Evolutionary conservation across 2,797 vertebrate genomes (phyloP), one percentile per base, ranked within the genome.

Genomic region (Sebastes goodei): DNA sequence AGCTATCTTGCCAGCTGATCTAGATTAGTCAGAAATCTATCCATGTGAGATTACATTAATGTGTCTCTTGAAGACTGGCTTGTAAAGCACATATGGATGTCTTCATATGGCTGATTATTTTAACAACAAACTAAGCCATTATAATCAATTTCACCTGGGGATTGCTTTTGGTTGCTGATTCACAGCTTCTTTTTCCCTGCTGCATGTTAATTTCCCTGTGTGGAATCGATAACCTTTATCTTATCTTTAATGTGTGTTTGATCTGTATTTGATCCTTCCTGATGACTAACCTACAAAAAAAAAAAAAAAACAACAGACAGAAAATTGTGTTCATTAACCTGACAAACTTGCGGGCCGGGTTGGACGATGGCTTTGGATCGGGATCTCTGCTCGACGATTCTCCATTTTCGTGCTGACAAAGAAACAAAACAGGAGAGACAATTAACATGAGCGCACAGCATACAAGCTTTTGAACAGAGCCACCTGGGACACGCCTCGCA

Each of bases 281-380:
- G 9, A 49, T 70, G 35, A 49, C 21, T 46, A n/a, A n/a, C 27
- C 3, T 3, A n/a, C 3, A 17, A 46, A 35, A 68, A 64, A 11
- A 23, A n/a, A 23, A 23, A 57, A 70, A 59, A 10, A 52, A n/a
- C 20, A 73, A 35, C 2, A 32, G 11, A 75, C 7, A 64, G 10
- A 38, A 74, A 67, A 38, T 5, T 2, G 9, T 27, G 29, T 8
- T 25, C 29, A 30, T 77, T 71, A 82, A 96, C 95, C 96, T 96
- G 90, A 95, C 93, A 95, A 96, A 96, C 91, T 94, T 95, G 76
- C 78, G 88, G 21, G 88, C 59, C 6, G 80, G 49, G 61, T 63
- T 86, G 53, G 91, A 81, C 0, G 85, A 38, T 5, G 90, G 60
- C 52, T 76, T 75, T 49, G 86, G 56, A 56, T 91, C 80, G 20